These are phyloP conservation scores for Myotis brandtii DNA, from an alignment of 2,113 vertebrate genomes.

Conservation along the genomic window DNA sequence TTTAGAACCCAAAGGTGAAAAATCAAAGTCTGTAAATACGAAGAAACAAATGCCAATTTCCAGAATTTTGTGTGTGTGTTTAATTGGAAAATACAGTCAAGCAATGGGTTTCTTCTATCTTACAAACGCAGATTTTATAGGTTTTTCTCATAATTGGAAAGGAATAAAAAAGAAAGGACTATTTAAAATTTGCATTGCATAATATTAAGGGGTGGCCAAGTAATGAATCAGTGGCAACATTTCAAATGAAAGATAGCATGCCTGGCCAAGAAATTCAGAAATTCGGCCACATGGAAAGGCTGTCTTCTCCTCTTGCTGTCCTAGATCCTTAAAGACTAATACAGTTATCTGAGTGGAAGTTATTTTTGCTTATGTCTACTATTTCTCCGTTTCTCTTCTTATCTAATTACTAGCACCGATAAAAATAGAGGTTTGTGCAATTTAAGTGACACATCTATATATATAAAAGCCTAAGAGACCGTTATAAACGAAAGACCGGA, in stretches of 20 bases:
- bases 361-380: not conserved
- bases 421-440: not conserved
- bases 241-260: constrained; percentile 27
- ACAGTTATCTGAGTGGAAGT: not conserved
- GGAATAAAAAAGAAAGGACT: constrained; percentile 3
- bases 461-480: too few relatives aligned
- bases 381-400: not conserved
- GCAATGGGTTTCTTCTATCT: not conserved
- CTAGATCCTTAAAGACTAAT: not conserved
- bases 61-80: constrained; percentile 55
- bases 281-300: not conserved
- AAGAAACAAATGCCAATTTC: constrained; percentile 55
- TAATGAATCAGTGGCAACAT: constrained; percentile 52
- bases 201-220: constrained; percentile 35
- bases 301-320: not conserved
- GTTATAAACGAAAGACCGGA: accelerated
- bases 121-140: constrained; percentile 2
- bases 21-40: not conserved
- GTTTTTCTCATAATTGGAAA: constrained; percentile 49
- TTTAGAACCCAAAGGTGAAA: constrained; percentile 43
- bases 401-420: not conserved
- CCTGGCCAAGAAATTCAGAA: constrained; percentile 40
- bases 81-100: constrained; percentile 50
- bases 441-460: not conserved
- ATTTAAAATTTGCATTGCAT: constrained; percentile 60